These are phyloP conservation scores for Leptinotarsa undecemlineata DNA, from an alignment of 1,140 invertebrate species.

Conservation along the genomic window DNA sequence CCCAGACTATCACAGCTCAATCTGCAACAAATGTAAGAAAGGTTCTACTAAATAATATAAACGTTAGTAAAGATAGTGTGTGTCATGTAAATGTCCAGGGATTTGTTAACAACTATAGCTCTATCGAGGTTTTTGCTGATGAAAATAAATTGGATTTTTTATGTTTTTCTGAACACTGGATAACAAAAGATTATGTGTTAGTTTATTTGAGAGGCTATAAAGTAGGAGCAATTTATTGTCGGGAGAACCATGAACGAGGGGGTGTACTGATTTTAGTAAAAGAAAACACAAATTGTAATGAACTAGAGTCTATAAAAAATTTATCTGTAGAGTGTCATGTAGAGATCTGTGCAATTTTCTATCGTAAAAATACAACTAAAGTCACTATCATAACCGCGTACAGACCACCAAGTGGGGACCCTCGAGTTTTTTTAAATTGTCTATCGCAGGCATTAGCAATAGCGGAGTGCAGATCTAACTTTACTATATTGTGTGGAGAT, in stretches of 20 bases:
- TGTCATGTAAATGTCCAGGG: slow-evolving; percentile 18
- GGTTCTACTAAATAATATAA: slow-evolving; percentile 12
- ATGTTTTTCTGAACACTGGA: slow-evolving; percentile 11
- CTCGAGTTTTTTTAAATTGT: slow-evolving; percentile 9
- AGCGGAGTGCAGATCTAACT: slow-evolving; percentile 14
- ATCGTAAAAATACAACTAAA: slow-evolving; percentile 18
- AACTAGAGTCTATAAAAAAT: slow-evolving; percentile 16
- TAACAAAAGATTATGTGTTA: neutral
- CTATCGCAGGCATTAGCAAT: slow-evolving; percentile 9
- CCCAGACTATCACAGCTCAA: slow-evolving; percentile 12
- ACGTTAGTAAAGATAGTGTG: slow-evolving; percentile 6
- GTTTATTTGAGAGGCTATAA: slow-evolving; percentile 4
- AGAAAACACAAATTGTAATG: slow-evolving; percentile 11
- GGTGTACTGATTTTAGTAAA: slow-evolving; percentile 15
- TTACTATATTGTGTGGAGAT: slow-evolving; percentile 17
- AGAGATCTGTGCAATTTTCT: slow-evolving; percentile 16
- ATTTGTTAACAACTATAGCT: slow-evolving; percentile 16
- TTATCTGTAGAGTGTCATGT: slow-evolving; percentile 13
- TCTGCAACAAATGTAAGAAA: slow-evolving; percentile 8
- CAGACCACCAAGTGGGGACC: slow-evolving; percentile 10
- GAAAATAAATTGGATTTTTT: slow-evolving; percentile 12
- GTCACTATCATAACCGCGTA: slow-evolving; percentile 13
- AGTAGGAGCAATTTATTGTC: slow-evolving; percentile 8
- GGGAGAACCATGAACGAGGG: slow-evolving; percentile 5
- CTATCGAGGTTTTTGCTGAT: slow-evolving; percentile 9